phyloP scores from a whole-genome alignment of 2,888 invertebrate genomes.

The Melieria crassipennis region DNA sequence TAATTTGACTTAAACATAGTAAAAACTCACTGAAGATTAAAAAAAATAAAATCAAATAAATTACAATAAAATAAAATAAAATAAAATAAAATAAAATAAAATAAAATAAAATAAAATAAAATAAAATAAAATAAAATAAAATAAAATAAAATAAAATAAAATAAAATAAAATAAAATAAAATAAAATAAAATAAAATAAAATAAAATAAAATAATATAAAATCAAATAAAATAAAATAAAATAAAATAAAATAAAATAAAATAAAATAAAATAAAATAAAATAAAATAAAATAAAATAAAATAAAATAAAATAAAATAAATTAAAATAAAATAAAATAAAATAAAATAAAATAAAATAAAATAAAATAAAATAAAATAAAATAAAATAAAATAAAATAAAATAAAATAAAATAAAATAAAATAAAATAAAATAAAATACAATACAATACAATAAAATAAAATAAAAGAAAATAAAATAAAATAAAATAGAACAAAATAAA shows the following conservation, averaged over 20 bases:
- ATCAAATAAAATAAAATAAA: conserved; percentile 1
- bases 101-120: conserved; percentile 7
- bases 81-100: conserved; percentile 3
- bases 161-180: background rate
- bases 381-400: background rate
- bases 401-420: background rate
- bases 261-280: conserved; percentile 7
- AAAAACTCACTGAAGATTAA: background rate
- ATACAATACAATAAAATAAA: background rate
- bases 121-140: conserved; percentile 10
- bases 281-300: background rate
- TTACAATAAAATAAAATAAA: background rate
- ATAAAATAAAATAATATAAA: background rate
- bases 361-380: conserved; percentile 5
- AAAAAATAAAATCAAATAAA: too few species aligned
- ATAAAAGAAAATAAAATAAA: background rate
- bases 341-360: background rate
- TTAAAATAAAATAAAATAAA: too few species aligned
- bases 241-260: conserved; percentile 1
- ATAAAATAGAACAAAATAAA: background rate
- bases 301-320: too few species aligned
- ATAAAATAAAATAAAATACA: background rate
- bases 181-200: conserved; percentile 2
- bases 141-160: conserved; percentile 9
- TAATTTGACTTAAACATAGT: background rate